Percentiles rank a stretch among this genome's conserved stretches.
phyloP scores from a whole-genome alignment of 2,888 invertebrate species.

The Diploptera punctata region DNA sequence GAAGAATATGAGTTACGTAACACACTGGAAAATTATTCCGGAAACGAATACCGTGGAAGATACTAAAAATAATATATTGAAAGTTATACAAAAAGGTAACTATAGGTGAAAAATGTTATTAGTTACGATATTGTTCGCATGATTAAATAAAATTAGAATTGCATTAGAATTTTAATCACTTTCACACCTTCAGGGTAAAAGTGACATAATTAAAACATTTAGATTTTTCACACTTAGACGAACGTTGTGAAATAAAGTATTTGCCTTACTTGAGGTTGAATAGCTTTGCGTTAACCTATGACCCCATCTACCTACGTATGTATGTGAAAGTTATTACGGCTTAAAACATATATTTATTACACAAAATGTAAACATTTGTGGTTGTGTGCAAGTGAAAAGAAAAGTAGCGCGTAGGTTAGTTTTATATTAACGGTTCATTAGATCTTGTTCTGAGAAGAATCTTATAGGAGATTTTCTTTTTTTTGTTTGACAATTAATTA shows the following conservation, averaged over 20 bases:
- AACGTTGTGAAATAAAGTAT: constrained; percentile 4
- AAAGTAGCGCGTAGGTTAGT: background rate
- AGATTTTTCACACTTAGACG: constrained; percentile 7
- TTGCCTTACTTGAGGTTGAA: too few species aligned
- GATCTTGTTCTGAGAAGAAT: too few species aligned
- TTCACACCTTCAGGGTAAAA: constrained; percentile 5
- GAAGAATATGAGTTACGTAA: background rate
- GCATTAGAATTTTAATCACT: constrained; percentile 1
- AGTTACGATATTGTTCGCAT: too few species aligned
- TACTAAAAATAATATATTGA: background rate
- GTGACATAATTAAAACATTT: constrained; percentile 16
- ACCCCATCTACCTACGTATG: background rate
- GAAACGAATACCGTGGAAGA: background rate
- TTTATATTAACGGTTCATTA: background rate
- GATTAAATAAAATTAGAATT: background rate
- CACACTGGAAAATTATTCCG: background rate
- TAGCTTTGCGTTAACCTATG: too few species aligned
- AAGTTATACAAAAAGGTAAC: too few species aligned
- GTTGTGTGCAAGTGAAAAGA: background rate
- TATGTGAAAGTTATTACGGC: background rate
- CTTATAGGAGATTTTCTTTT: background rate
- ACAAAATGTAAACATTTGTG: background rate
- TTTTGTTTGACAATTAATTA: background rate
- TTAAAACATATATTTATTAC: background rate
- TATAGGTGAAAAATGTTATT: too few species aligned